Percentiles rank a stretch among this genome's conserved stretches.
Evolutionary conservation across 2,113 vertebrate species (phyloP).

Genomic region (Chaenogobius annularis): DNA sequence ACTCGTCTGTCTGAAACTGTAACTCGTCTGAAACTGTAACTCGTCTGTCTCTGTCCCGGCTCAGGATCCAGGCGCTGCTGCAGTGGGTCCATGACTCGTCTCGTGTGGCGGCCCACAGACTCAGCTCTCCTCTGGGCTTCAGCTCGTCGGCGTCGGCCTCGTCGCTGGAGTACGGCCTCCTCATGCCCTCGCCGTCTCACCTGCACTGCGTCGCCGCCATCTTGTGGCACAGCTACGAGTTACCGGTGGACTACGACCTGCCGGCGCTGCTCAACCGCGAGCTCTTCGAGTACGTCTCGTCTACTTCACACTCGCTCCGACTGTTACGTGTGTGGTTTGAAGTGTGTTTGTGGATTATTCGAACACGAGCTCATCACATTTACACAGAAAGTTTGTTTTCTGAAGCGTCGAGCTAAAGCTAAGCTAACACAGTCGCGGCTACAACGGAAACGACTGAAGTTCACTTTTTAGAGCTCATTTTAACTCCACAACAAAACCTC

Average conservation of each 20-base stretch:
- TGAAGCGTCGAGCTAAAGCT: too few species aligned
- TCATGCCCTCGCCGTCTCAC: conserved; percentile 98
- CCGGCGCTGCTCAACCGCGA: conserved; percentile 90
- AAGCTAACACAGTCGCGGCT: too few species aligned
- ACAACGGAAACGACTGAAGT: too few species aligned
- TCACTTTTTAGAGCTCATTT: too few species aligned
- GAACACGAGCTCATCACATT: too few species aligned
- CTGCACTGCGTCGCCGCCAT: conserved; percentile 96
- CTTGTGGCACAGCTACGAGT: conserved; percentile 96
- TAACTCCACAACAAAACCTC: too few species aligned
- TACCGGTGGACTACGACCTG: conserved; percentile 95
- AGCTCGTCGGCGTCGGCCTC: conserved; percentile 64
- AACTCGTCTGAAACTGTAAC: too few species aligned
- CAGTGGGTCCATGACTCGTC: conserved; percentile 98
- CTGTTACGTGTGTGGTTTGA: too few species aligned
- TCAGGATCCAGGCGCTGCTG: conserved; percentile 93
- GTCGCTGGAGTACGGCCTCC: conserved; percentile 89
- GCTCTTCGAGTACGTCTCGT: conserved; percentile 97
- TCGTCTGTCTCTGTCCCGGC: background rate
- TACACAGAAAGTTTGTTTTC: too few species aligned
- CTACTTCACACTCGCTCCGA: too few species aligned
- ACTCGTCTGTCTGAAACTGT: too few species aligned
- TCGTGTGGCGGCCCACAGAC: conserved; percentile 88
- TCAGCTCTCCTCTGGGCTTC: conserved; percentile 81
- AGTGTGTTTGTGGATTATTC: too few species aligned